Conservation (phyloP, 2,113 vertebrate species). For the Sylvicapra grimmia region DNA sequence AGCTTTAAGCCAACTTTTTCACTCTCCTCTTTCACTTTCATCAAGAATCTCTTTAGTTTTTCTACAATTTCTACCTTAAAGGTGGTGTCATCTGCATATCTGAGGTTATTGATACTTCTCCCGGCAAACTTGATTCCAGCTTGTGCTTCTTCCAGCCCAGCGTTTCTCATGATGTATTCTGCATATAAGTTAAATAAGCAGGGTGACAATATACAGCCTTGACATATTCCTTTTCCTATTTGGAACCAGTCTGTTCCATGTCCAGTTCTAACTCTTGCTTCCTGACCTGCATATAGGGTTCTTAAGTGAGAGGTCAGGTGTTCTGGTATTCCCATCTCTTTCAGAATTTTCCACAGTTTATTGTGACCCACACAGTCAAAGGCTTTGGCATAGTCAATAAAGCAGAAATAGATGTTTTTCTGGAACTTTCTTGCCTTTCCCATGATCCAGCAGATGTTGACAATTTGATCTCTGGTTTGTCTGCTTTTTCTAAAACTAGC, state of each 20-base stretch:
- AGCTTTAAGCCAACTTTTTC: background rate
- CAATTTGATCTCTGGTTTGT: background rate
- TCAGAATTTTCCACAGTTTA: no score
- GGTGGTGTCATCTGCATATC: background rate
- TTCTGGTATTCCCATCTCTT: no score
- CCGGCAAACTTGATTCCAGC: rapidly evolving
- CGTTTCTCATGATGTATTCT: background rate
- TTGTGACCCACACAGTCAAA: no score
- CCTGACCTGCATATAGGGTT: background rate
- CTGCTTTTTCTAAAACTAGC: background rate
- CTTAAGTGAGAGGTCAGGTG: background rate
- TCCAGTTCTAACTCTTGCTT: background rate
- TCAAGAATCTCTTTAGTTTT: rapidly evolving
- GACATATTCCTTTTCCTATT: background rate
- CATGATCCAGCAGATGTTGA: no score
- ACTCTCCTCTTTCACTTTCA: background rate
- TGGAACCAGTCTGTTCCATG: background rate
- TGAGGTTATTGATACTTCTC: background rate
- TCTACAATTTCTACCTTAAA: background rate
- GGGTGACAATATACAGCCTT: background rate
- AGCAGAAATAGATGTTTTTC: no score
- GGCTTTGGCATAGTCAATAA: no score
- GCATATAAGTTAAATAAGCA: background rate
- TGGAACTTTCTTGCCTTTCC: no score
- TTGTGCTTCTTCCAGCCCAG: background rate